Percentiles rank a stretch among this genome's conserved stretches.
Conservation (phyloP, 1,140 invertebrate species). For the Chelonus insularis region DNA sequence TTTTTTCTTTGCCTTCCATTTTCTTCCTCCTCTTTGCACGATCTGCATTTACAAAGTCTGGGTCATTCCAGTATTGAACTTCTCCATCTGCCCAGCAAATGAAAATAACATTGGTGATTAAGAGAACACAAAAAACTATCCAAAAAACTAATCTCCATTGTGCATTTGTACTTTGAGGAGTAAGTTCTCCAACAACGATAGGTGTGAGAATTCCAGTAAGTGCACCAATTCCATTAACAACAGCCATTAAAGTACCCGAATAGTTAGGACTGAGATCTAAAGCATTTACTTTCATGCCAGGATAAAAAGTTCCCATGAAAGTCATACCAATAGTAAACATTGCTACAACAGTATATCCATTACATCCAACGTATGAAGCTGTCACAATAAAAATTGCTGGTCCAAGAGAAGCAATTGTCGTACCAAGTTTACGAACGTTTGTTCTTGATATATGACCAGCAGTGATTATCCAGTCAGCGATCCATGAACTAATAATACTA, state of each 20-base stretch:
- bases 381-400: constrained; percentile 77
- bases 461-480: constrained; percentile 70
- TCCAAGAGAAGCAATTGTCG: constrained; percentile 69
- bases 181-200: constrained; percentile 73
- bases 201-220: constrained; percentile 79
- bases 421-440: constrained; percentile 72
- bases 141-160: constrained; percentile 84
- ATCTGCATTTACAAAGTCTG: constrained; percentile 31
- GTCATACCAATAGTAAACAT: constrained; percentile 74
- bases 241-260: constrained; percentile 78
- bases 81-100: constrained; percentile 70
- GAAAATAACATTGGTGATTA: constrained; percentile 74
- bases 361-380: constrained; percentile 79
- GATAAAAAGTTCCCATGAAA: constrained; percentile 74
- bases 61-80: constrained; percentile 70
- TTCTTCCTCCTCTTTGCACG: constrained; percentile 10
- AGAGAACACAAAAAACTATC: constrained; percentile 73
- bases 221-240: constrained; percentile 81
- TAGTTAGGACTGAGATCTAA: constrained; percentile 82
- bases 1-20: not conserved
- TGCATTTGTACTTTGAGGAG: constrained; percentile 67
- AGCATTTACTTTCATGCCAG: constrained; percentile 77
- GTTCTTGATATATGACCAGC: constrained; percentile 62
- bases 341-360: constrained; percentile 65
- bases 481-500: constrained; percentile 66